phyloP scores from a whole-genome alignment of 2,113 vertebrate species.

The Oreotrochilus melanogaster region DNA sequence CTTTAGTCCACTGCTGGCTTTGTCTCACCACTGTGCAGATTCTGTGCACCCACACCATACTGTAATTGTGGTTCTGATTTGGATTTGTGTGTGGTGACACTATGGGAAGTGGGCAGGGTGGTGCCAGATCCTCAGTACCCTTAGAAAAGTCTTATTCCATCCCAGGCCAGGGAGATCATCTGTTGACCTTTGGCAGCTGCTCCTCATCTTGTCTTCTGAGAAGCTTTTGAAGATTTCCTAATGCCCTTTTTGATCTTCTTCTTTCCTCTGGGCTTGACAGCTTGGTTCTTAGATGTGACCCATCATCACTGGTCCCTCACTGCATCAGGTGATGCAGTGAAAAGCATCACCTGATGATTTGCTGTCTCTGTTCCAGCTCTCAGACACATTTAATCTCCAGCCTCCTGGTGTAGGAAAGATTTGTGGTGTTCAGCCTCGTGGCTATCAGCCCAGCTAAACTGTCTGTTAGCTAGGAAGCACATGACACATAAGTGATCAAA shows the following conservation, averaged over 20 bases:
- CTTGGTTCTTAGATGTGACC: background rate
- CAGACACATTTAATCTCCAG: background rate
- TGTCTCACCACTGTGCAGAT: accelerated
- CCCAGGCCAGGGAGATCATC: background rate
- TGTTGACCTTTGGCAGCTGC: slow-evolving; percentile 37
- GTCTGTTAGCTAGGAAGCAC: background rate
- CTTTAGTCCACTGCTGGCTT: background rate
- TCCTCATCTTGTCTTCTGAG: background rate
- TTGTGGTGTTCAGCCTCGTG: background rate
- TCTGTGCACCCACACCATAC: background rate
- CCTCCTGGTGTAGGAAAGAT: background rate
- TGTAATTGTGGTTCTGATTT: background rate
- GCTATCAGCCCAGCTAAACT: background rate
- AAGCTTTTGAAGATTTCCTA: slow-evolving; percentile 32
- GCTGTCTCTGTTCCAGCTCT: background rate
- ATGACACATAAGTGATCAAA: background rate
- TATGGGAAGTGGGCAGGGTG: background rate
- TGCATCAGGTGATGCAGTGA: too few relatives aligned
- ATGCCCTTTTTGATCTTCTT: background rate
- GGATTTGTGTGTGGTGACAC: background rate
- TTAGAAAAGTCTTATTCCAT: background rate
- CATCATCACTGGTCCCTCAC: background rate
- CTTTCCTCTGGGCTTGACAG: background rate
- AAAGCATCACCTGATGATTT: background rate
- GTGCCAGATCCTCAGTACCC: background rate